These are phyloP conservation scores for Cephalopachus bancanus DNA, from an alignment of 2,797 vertebrate species.

Conservation along the genomic window DNA sequence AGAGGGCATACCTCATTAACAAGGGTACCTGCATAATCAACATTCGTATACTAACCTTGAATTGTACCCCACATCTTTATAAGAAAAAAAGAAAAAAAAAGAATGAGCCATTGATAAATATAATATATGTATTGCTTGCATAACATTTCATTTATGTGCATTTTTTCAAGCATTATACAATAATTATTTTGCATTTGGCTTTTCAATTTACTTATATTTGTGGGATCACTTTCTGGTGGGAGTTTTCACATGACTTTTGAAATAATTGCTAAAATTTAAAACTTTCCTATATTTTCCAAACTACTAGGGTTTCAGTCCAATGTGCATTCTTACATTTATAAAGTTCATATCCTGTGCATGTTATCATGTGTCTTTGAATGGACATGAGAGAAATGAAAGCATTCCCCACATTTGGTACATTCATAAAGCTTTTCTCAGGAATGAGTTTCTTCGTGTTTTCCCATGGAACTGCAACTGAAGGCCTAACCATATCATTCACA, in stretches of 20 bases:
- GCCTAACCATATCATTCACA: background rate
- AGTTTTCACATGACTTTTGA: background rate
- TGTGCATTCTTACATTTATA: background rate
- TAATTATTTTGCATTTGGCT: background rate
- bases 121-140: background rate
- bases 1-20: no score
- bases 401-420: background rate
- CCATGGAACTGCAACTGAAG: background rate
- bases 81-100: background rate
- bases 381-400: background rate
- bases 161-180: background rate
- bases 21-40: no score
- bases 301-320: background rate
- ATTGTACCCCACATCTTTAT: no score
- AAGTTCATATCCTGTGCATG: background rate
- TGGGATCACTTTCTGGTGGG: background rate
- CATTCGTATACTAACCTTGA: no score
- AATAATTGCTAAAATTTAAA: background rate
- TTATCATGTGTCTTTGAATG: background rate
- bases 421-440: background rate
- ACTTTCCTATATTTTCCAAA: background rate
- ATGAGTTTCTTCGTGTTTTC: background rate
- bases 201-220: background rate
- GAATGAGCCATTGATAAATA: background rate
- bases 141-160: background rate